A percentile compares a stretch with the other conserved stretches of the same genome.
phyloP scores from a whole-genome alignment of 1,140 invertebrate species.

The Temnothorax longispinosus region DNA sequence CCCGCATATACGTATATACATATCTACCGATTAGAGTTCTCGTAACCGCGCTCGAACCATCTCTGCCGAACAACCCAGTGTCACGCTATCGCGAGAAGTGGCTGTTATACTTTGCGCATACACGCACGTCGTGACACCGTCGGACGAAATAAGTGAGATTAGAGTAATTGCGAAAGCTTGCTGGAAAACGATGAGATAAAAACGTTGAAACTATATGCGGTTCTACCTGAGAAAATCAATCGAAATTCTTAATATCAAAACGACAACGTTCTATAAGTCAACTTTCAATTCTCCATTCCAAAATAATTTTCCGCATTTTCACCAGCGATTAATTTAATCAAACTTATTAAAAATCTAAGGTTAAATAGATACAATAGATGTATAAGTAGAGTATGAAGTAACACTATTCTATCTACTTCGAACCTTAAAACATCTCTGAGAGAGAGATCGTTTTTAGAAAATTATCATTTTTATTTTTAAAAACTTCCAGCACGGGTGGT shows the following conservation, averaged over 20 bases:
- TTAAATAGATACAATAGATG: neutral
- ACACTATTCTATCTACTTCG: neutral
- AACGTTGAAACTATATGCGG: neutral
- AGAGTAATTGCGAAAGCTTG: neutral
- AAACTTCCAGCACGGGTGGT: neutral
- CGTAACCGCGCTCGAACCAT: conserved; percentile 20
- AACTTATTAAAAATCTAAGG: neutral
- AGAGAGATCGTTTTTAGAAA: neutral
- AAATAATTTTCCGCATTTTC: neutral
- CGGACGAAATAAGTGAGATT: neutral
- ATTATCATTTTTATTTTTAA: neutral
- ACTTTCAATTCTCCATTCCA: neutral
- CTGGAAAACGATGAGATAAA: neutral
- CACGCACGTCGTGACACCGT: neutral
- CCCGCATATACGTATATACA: neutral
- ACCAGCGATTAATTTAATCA: neutral
- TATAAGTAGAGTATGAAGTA: neutral
- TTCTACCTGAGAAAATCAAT: neutral
- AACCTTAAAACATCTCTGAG: neutral
- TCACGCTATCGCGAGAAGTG: conserved; percentile 40
- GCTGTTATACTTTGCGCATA: neutral
- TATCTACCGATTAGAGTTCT: conserved; percentile 29
- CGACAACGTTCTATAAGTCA: neutral
- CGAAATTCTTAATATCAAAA: neutral
- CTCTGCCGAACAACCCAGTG: conserved; percentile 8